phyloP scores from a whole-genome alignment of 2,888 invertebrate species.

The Brachyptera risi region DNA sequence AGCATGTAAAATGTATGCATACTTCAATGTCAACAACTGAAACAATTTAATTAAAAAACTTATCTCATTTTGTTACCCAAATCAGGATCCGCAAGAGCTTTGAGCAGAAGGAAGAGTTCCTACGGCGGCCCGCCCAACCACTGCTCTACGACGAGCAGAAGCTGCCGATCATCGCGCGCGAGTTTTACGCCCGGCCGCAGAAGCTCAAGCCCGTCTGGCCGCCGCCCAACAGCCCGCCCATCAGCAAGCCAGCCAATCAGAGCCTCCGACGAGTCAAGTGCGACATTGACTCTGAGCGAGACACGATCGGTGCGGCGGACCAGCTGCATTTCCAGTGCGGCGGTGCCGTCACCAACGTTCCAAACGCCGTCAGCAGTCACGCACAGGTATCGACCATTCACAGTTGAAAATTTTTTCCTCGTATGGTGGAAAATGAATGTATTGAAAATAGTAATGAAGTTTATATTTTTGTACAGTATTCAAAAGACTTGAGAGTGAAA shows the following conservation, averaged over 20 bases:
- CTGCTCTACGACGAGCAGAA: not conserved
- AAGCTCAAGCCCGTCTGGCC: conserved; percentile 70
- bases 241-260: conserved; percentile 38
- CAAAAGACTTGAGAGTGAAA: too few species aligned
- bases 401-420: too few species aligned
- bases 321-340: too few species aligned
- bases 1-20: too few species aligned
- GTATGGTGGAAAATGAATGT: too few species aligned
- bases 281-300: conserved; percentile 46
- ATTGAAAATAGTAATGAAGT: too few species aligned
- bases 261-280: conserved; percentile 49
- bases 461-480: too few species aligned
- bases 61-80: too few species aligned
- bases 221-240: conserved; percentile 44
- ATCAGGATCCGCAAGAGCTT: conserved; percentile 64
- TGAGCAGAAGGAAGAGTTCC: conserved; percentile 86
- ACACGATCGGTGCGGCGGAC: conserved; percentile 37
- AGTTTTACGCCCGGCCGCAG: conserved; percentile 76
- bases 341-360: conserved; percentile 42
- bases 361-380: not conserved
- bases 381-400: not conserved
- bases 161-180: conserved; percentile 41
- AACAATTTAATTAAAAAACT: too few species aligned
- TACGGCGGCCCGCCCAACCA: conserved; percentile 57
- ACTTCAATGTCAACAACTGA: too few species aligned